These are phyloP conservation scores for Sapayoa aenigma DNA, from an alignment of 2,113 vertebrate species.

Conservation along the genomic window DNA sequence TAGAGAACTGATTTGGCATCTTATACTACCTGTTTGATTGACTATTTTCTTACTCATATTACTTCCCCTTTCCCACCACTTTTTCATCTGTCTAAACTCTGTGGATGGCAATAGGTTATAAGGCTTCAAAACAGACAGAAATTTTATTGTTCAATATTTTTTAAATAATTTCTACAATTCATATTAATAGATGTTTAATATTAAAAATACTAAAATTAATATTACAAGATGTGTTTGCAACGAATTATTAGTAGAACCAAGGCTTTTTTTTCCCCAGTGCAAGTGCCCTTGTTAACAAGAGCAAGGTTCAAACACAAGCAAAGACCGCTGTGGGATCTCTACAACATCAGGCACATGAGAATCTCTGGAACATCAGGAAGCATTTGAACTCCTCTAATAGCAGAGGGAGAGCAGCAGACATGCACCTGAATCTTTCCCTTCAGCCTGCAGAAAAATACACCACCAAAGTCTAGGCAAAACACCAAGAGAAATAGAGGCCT, in stretches of 20 bases:
- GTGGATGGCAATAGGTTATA: neutral
- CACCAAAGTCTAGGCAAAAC: neutral
- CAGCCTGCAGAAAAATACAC: neutral
- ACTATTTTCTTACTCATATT: neutral
- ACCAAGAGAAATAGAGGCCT: neutral
- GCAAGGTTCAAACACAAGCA: neutral
- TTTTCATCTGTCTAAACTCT: neutral
- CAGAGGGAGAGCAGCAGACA: neutral
- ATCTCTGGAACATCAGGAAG: neutral
- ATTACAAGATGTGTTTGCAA: neutral
- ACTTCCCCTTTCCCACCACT: neutral
- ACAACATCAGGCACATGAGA: neutral
- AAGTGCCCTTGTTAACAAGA: neutral
- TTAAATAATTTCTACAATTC: neutral
- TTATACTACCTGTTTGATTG: neutral
- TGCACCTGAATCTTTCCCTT: neutral
- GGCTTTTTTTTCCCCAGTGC: accelerated
- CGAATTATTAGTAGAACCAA: neutral
- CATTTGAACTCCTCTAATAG: neutral
- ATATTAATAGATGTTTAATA: neutral
- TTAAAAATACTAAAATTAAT: neutral
- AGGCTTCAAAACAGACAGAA: neutral
- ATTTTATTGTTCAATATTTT: neutral
- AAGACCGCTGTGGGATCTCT: neutral
- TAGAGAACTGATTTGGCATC: neutral